Evolutionary conservation across 2,113 vertebrate species (phyloP), one percentile per base, ranked within the genome.

Genomic region (Agelaius phoeniceus): DNA sequence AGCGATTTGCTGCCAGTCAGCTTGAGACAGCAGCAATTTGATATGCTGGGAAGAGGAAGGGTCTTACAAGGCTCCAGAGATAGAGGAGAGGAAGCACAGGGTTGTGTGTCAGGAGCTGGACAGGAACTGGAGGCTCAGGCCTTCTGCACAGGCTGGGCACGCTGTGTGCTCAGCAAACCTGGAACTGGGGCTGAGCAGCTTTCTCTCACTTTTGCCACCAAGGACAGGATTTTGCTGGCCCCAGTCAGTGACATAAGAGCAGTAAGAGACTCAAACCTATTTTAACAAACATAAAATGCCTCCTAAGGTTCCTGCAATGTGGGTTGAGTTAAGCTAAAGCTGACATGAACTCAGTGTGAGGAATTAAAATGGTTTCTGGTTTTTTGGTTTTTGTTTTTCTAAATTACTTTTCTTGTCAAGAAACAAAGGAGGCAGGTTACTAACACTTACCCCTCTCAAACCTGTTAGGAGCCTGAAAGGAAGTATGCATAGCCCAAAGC

Each of bases 381-480:
- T 55, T 77, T 67, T 44, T 49, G 52, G 37, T 63, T 82, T 93
- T 44, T 49, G 52, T 43, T 63, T 82, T 93, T 86, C 65, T 10
- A 92, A 88, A 87, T 82, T 81, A 54, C 54, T 90, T 76, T 76
- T 57, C 84, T 85, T 95, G 91, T 91, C 91, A 87, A 87, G 85
- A 97, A 91, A 59, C 74, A 85, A 95, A 95, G 75, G 67, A 94
- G 72, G 65, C 54, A 82, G 87, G 73, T 96, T 87, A 82, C 62
- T 57, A 94, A 91, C 87, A 76, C 93, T 76, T 76, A 57, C 20
- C 51, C 81, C 23, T 81, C 89, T 76, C 89, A 87, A 84, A 95
- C 61, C 49, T 0, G 0, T 79, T 68, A 82, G 71, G 51, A 89
- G 33, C 23, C 78, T 90, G 77, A 79, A 89, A 84, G 65, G 55